Base-by-base conservation (phyloP, 2,888 invertebrate species). In the Psococerastis gibbosa region DNA sequence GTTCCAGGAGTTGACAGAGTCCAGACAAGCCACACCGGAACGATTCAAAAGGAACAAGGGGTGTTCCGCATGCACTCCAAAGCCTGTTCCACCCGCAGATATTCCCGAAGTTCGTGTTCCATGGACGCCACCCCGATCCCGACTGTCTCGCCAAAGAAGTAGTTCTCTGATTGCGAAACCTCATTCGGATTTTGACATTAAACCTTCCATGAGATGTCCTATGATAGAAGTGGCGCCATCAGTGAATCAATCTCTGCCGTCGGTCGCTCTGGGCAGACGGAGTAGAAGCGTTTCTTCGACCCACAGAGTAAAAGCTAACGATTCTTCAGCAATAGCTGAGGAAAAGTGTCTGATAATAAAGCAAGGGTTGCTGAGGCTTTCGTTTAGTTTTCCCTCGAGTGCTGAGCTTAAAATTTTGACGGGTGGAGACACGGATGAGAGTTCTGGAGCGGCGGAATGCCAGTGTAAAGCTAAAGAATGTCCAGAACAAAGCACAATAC, bases 41-140 rank as follows among this genome's bases (percentile, higher is more conserved):
- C 48, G 50, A 16, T 27, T 11, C 6, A 27, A 27, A 11, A 52
- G 55, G 41, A 57, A 56, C 47, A 52, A 52, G 18, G 53, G 53
- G 34, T 59, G 60, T 43, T 43, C 52, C 20, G 60, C 58, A 4
- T 59, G 60, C 49, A 55, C 54, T 34, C 56, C 57, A 49, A 18
- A 48, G 45, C 22, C 43, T 46, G 17, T 45, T 35, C 11, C 46
- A 49, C 41, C 60, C 59, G 32, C 43, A 8, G 45, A 41, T 6
- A 56, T 61, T 47, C 59, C 61, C 8, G 62, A 63, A 51, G 60
- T 60, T 45, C 51, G 62, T 45, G 52, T 64, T 2, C 62, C 62
- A 8, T 64, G 62, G 63, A 59, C 60, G 46, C 59, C 60, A 6
- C 53, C 56, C 23, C 59, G 56, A 46, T 54, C 50, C n/a, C 49